phyloP scores from a whole-genome alignment of 2,888 invertebrate species.

The Loripinus fragilis region DNA sequence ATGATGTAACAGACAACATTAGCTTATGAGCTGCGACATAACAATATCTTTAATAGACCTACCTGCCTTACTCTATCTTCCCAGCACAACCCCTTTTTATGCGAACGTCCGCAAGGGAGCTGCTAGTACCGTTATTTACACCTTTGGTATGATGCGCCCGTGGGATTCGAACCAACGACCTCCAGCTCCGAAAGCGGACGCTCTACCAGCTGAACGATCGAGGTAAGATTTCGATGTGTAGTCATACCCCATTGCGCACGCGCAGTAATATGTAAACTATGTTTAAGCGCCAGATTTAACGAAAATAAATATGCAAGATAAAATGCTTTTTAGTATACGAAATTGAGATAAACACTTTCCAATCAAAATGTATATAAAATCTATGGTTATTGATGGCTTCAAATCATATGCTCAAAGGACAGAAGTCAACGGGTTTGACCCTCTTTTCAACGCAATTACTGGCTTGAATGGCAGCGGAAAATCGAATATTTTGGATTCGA shows the following conservation, averaged over 20 bases:
- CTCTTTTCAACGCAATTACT: constrained; percentile 98
- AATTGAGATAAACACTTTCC: not conserved
- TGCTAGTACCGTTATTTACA: too few species aligned
- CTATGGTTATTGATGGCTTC: constrained; percentile 97
- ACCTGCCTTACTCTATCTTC: too few species aligned
- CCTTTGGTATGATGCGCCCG: too few species aligned
- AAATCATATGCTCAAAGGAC: constrained; percentile 98
- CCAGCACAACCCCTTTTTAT: too few species aligned
- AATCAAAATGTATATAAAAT: constrained; percentile 93
- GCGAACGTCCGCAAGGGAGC: too few species aligned
- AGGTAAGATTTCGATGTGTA: too few species aligned
- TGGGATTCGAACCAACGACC: too few species aligned
- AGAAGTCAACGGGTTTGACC: constrained; percentile 96
- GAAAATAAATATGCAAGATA: not conserved
- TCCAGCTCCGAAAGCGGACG: too few species aligned
- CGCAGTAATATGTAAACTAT: constrained; percentile 10
- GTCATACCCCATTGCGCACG: constrained; percentile 9
- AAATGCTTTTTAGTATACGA: not conserved
- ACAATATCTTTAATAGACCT: too few species aligned
- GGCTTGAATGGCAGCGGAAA: constrained; percentile 99
- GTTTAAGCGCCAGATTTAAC: constrained; percentile 38
- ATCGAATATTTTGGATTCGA: constrained; percentile 98
- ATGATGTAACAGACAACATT: too few species aligned
- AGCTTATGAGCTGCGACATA: too few species aligned
- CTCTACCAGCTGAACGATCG: too few species aligned